Evolutionary conservation across 1,140 invertebrate genomes (phyloP), one percentile per base, ranked within the genome.

Genomic region (Charaxes varanes): DNA sequence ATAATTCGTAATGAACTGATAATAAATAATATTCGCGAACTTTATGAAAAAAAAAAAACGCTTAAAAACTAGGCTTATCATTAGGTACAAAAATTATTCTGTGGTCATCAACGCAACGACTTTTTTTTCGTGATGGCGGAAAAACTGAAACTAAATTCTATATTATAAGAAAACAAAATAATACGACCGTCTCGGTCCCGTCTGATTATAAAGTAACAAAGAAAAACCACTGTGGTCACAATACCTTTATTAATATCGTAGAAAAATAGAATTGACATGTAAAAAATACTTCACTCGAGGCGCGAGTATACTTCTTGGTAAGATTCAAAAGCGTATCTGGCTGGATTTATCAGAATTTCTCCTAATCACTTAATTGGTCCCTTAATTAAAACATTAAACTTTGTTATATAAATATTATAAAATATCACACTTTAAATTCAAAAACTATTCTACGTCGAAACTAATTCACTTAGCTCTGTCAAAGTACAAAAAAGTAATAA

Each of bases 391-490:
- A 80, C 66, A 67, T 80, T 78, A 76, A 74, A 79, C 76, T 81
- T 81, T 81, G 64, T 78, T 74, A 78, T 71, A 83, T 80, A 79
- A 80, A 80, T 80, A 81, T 74, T 78, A 81, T 73, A 79, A 80
- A 83, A 81, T 83, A 83, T 83, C 79, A 83, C 79, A 80, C 76
- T 77, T 83, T 80, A 76, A 77, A 81, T 79, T 83, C 72, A 79
- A 78, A 77, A 73, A 65, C 65, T 73, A 79, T 67, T 43, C 76
- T 80, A 80, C 53, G 43, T 79, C 67, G 70, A 79, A 76, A 76
- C 73, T 73, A 73, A 72, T n/a, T 71, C 63, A 66, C 64, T 71
- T 76, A 76, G 70, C 37, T 77, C 62, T 72, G 76, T 79, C 73
- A 70, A 73, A 79, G 72, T 78, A 80, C 68, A 77, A 77, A 38